Evolutionary conservation across 2,113 vertebrate species (phyloP).

Genomic region (Agelaius phoeniceus): DNA sequence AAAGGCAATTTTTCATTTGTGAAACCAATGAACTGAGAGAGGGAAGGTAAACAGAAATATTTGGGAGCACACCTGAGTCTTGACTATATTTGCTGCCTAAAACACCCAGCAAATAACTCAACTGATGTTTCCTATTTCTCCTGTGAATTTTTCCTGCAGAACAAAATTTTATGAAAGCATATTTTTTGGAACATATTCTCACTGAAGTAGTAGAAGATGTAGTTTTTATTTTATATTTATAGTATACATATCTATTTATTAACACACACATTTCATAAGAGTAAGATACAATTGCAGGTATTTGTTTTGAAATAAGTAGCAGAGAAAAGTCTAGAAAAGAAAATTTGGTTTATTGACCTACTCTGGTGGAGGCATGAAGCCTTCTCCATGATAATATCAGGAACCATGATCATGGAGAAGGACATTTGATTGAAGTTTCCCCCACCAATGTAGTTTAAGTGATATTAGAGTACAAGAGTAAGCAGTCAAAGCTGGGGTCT

Average conservation of each 20-base stretch:
- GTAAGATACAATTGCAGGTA: not conserved
- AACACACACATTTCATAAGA: not conserved
- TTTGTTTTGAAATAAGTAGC: not conserved
- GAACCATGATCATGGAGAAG: not conserved
- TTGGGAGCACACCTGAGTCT: not conserved
- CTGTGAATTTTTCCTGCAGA: not conserved
- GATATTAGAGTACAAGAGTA: not conserved
- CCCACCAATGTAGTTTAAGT: not conserved
- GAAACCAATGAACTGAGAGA: not conserved
- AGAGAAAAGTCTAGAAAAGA: not conserved
- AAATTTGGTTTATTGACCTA: not conserved
- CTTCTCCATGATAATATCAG: not conserved
- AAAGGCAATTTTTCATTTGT: not conserved
- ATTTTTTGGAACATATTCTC: not conserved
- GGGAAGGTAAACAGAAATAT: not conserved
- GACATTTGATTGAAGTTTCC: not conserved
- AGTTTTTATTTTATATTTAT: not conserved
- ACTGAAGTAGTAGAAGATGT: not conserved
- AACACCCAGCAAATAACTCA: not conserved
- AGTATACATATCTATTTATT: not conserved
- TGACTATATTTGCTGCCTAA: not conserved
- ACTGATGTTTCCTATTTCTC: not conserved
- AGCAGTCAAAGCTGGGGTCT: not conserved
- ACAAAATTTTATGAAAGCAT: not conserved
- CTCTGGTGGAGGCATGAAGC: not conserved